Conservation (phyloP, 1,140 invertebrate species). For the Pseudomyrmex flavicornis region DNA sequence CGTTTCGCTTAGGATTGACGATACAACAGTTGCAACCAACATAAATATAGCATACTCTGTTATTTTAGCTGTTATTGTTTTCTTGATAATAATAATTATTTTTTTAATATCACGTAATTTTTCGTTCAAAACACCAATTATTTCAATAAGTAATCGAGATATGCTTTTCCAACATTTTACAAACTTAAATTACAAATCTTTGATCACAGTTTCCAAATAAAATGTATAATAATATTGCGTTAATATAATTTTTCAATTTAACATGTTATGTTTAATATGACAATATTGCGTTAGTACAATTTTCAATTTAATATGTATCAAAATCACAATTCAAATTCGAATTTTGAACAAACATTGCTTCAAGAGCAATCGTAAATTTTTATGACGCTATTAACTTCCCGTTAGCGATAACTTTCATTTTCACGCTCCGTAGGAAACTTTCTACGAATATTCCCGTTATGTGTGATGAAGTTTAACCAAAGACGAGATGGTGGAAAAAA, state of each 20-base stretch:
- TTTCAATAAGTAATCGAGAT: too few relatives aligned
- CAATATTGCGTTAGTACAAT: neutral
- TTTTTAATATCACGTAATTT: neutral
- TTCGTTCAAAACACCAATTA: neutral
- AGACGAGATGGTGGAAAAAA: neutral
- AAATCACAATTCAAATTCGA: too few relatives aligned
- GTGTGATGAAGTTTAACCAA: neutral
- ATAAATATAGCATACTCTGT: constrained; percentile 48
- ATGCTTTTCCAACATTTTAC: neutral
- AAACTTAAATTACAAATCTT: neutral
- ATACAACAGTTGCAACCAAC: constrained; percentile 41
- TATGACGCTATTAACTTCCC: neutral
- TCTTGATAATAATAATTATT: neutral
- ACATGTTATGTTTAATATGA: neutral
- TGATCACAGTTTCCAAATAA: too few relatives aligned
- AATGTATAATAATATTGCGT: neutral
- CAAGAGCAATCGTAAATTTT: neutral
- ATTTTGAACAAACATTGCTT: neutral
- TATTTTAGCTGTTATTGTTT: neutral
- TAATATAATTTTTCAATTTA: constrained; percentile 4
- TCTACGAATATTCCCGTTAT: neutral
- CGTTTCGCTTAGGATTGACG: constrained; percentile 34
- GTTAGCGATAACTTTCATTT: constrained; percentile 15
- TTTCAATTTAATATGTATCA: neutral
- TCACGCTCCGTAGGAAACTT: too few relatives aligned